phyloP scores from a whole-genome alignment of 2,797 vertebrate species.

The Argyrosomus regius region DNA sequence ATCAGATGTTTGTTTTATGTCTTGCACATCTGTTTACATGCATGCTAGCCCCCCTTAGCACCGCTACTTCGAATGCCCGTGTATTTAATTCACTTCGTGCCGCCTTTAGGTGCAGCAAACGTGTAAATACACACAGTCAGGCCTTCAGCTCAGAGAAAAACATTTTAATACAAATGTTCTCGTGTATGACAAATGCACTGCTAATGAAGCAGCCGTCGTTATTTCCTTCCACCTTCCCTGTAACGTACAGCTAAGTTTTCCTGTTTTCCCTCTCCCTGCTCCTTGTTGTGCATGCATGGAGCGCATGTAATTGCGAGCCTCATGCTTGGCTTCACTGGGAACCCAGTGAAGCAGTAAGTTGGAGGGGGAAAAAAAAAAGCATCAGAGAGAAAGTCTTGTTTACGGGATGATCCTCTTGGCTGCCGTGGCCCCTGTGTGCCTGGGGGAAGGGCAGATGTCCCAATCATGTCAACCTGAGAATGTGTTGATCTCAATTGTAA shows the following conservation, averaged over 20 bases:
- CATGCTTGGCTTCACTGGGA: constrained; percentile 42
- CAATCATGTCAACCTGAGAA: constrained; percentile 23
- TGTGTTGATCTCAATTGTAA: constrained; percentile 12
- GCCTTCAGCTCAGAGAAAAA: constrained; percentile 10
- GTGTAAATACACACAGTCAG: neutral
- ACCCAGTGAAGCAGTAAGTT: constrained; percentile 46
- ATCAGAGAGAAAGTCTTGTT: constrained; percentile 35
- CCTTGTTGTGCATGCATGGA: constrained; percentile 37
- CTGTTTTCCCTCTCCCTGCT: constrained; percentile 16
- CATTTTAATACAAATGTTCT: neutral
- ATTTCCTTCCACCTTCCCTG: constrained; percentile 13
- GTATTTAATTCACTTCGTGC: neutral
- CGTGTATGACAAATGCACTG: constrained; percentile 18
- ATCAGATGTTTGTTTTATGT: too few species aligned
- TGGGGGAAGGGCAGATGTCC: constrained; percentile 1
- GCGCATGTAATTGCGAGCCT: constrained; percentile 21
- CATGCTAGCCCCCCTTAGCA: neutral
- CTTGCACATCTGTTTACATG: neutral
- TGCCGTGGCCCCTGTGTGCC: neutral
- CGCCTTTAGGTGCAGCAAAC: neutral
- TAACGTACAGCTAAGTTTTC: constrained; percentile 9
- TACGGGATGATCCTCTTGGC: constrained; percentile 42
- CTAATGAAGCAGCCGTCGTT: neutral
- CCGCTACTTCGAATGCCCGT: neutral
- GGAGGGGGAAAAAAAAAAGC: constrained; percentile 30